A percentile compares a stretch with the other conserved stretches of the same genome.
Conservation (phyloP, 2,888 invertebrate species). For the Leptinotarsa haldemani region DNA sequence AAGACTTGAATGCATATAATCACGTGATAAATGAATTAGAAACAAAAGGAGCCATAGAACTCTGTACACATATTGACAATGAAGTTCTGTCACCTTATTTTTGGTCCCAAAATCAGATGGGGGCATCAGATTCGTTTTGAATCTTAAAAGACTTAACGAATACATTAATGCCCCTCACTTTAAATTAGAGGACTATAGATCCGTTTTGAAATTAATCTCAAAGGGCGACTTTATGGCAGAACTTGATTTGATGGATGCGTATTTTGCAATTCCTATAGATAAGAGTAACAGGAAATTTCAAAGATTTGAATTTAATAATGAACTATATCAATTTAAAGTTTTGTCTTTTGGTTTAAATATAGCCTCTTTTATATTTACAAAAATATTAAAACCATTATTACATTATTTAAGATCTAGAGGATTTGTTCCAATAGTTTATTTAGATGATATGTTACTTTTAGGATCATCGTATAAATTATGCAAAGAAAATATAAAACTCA, state of each 20-base stretch:
- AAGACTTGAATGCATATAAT: not conserved
- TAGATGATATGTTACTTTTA: constrained; percentile 17
- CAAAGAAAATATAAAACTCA: not conserved
- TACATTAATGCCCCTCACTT: constrained; percentile 17
- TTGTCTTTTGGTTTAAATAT: constrained; percentile 4
- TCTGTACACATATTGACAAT: too few species aligned
- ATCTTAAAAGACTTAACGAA: constrained; percentile 19
- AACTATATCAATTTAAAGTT: not conserved
- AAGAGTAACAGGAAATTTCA: not conserved
- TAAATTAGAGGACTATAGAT: constrained; percentile 18
- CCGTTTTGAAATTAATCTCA: constrained; percentile 3
- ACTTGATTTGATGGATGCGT: constrained; percentile 17
- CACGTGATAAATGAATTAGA: not conserved
- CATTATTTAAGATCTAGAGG: not conserved
- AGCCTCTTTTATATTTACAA: constrained; percentile 10
- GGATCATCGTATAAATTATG: not conserved
- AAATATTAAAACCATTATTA: constrained; percentile 16
- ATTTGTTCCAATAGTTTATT: constrained; percentile 4
- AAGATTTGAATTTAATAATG: not conserved
- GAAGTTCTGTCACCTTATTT: constrained; percentile 23
- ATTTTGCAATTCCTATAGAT: constrained; percentile 11
- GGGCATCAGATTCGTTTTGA: constrained; percentile 19
- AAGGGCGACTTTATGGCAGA: constrained; percentile 10
- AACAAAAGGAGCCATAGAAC: constrained; percentile 19
- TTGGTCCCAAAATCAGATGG: constrained; percentile 20